These are phyloP conservation scores for Onychostoma macrolepis DNA, from an alignment of 2,113 vertebrate species.

Conservation along the genomic window DNA sequence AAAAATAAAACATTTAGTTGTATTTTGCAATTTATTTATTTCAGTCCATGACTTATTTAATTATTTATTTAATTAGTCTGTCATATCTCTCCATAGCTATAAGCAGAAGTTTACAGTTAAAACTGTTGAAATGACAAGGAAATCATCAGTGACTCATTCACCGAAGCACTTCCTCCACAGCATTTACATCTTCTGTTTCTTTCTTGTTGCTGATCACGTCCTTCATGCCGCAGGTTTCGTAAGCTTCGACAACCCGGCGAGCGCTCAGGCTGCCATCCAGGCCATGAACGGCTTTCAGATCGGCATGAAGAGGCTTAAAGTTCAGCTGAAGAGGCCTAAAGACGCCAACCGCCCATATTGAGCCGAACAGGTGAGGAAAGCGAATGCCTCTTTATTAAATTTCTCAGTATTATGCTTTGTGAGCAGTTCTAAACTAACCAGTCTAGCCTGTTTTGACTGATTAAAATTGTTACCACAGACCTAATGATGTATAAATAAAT, in stretches of 20 bases:
- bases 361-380: conserved; percentile 52
- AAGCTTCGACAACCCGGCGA: conserved; percentile 95
- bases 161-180: background rate
- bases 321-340: conserved; percentile 94
- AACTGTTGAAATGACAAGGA: background rate
- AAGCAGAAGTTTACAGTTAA: background rate
- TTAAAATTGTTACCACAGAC: background rate
- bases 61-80: background rate
- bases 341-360: conserved; percentile 92
- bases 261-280: conserved; percentile 93
- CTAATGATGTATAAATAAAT: background rate
- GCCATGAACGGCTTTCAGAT: conserved; percentile 98
- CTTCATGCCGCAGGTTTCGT: conserved; percentile 81
- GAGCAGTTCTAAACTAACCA: background rate
- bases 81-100: background rate
- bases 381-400: background rate
- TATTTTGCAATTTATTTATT: background rate
- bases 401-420: background rate
- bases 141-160: background rate
- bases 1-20: background rate
- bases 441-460: background rate
- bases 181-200: background rate
- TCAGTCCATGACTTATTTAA: background rate
- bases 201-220: background rate
- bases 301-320: conserved; percentile 96